Percentiles rank a stretch among this genome's conserved stretches.
phyloP scores from a whole-genome alignment of 2,113 vertebrate genomes.

The Muscicapa adusta region DNA sequence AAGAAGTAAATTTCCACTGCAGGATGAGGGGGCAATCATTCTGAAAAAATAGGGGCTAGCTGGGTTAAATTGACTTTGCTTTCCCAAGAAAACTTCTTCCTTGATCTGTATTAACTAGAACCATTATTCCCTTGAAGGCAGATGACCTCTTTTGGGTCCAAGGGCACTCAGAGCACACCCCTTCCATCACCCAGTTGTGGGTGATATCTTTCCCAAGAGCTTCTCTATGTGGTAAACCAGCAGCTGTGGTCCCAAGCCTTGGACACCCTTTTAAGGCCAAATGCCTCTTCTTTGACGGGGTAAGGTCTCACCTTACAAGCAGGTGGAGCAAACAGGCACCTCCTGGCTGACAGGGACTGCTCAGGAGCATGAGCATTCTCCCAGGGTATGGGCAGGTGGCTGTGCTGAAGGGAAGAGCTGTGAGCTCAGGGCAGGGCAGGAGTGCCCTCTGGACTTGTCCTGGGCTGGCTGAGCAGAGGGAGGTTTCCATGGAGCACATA shows the following conservation, averaged over 20 bases:
- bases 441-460: background rate
- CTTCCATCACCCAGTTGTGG: fast-evolving
- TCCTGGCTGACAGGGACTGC: background rate
- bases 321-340: background rate
- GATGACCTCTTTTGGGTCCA: background rate
- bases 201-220: background rate
- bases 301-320: background rate
- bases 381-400: background rate
- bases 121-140: background rate
- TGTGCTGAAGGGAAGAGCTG: background rate
- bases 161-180: background rate
- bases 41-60: background rate
- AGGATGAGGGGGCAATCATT: background rate
- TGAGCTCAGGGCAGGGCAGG: background rate
- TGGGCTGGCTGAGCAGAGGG: background rate
- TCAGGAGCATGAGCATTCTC: background rate
- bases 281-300: background rate
- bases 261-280: background rate
- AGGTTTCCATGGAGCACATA: background rate
- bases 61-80: background rate
- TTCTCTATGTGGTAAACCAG: background rate
- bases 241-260: background rate
- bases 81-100: background rate
- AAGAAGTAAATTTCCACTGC: background rate
- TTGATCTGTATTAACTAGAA: background rate